phyloP scores from a whole-genome alignment of 1,140 invertebrate species.

The Hydropsyche tenuis region DNA sequence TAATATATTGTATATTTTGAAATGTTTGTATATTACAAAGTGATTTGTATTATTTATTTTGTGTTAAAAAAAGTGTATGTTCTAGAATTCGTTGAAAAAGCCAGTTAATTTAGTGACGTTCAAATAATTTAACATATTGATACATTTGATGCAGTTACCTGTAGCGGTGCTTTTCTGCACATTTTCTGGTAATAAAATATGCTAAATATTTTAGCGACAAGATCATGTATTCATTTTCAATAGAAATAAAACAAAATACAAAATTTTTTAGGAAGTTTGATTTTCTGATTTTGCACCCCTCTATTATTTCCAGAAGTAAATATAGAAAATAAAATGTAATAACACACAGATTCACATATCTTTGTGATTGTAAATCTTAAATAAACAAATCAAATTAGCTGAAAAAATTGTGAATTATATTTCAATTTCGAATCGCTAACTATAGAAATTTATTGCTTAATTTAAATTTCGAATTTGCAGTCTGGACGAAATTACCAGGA shows the following conservation, averaged over 20 bases:
- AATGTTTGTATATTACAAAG: constrained; percentile 21
- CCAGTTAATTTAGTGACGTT: constrained; percentile 39
- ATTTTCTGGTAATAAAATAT: constrained; percentile 48
- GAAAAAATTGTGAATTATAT: too few species aligned
- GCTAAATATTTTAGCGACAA: constrained; percentile 50
- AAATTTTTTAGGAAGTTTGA: constrained; percentile 35
- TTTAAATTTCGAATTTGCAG: too few species aligned
- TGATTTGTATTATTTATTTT: constrained; percentile 29
- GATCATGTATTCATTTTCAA: constrained; percentile 50
- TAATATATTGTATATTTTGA: constrained; percentile 16
- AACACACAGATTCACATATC: too few species aligned
- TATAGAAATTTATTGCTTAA: too few species aligned
- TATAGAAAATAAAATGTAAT: neutral
- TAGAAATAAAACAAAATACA: constrained; percentile 50
- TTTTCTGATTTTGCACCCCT: constrained; percentile 26
- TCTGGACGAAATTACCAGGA: too few species aligned
- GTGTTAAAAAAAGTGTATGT: constrained; percentile 21
- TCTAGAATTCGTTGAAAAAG: constrained; percentile 38
- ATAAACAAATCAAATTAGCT: too few species aligned
- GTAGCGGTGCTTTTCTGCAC: constrained; percentile 50
- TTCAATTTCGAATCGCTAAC: too few species aligned
- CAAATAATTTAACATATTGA: constrained; percentile 23
- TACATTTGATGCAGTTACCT: constrained; percentile 43
- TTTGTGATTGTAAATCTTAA: too few species aligned
- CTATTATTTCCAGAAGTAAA: too few species aligned